Evolutionary conservation across 2,113 vertebrate species (phyloP), one percentile per base, ranked within the genome.

Genomic region (Phoenicopterus ruber): DNA sequence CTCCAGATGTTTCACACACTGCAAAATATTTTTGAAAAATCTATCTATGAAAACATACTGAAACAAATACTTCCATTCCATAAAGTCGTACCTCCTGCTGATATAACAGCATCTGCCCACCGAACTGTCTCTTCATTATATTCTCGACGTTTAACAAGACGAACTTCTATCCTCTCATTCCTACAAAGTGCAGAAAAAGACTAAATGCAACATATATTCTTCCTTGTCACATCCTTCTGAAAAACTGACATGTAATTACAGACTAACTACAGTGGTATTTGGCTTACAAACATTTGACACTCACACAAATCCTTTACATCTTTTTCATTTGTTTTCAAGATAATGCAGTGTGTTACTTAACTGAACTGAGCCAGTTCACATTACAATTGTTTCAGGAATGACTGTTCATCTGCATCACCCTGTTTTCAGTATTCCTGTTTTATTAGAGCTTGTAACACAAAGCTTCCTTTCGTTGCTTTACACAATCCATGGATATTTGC

Each of bases 41-140:
- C 0, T 28, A 82, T 52, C 22, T 32, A 40, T 2, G 3, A 82
- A 93, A 95, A 66, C 7, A 81, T 32, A 62, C 5, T 76, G 66
- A 86, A 96, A 90, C 42, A 69, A 86, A 42, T 36, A 59, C 47
- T 85, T 88, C 50, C 38, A 63, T 93, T 87, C 66, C 72, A 70
- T 40, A 50, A 82, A 86, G 82, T 67, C 94, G 40, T 98, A 99
- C 99, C 99, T 98, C 99, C 99, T 87, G 99, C 99, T 65, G 99
- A 99, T 96, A 99, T 98, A 47, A 99, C 98, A 66, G 99, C 98
- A 92, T 99, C 99, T 24, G 99, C 99, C 99, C 99, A 99, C 92
- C 97, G 98, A 80, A 99, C 99, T 3, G 98, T 98, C 49, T 99
- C 99, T 94, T 99, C 98, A 38, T 99, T 95, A 89, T 99, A 99